Conservation (phyloP, 2,113 vertebrate species). For the Crypturellus undulatus region DNA sequence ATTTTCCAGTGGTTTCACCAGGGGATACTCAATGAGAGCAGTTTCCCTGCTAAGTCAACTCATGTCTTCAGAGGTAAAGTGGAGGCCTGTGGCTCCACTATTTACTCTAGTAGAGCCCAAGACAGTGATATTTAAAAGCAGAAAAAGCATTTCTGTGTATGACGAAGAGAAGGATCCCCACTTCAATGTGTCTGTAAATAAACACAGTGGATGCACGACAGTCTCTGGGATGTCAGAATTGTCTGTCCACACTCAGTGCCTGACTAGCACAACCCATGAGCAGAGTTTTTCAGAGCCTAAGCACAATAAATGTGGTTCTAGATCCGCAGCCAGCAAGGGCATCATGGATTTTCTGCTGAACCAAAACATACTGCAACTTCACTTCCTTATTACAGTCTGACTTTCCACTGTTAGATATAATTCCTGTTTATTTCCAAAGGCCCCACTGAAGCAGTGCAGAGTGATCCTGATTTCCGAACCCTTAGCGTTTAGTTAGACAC, state of each 20-base stretch:
- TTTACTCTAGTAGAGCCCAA: background rate
- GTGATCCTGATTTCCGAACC: rapidly evolving
- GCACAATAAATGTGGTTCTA: background rate
- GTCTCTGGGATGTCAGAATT: background rate
- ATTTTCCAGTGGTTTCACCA: rapidly evolving
- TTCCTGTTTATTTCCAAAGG: background rate
- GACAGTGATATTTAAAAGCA: rapidly evolving
- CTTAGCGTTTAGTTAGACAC: background rate
- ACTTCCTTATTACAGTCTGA: background rate
- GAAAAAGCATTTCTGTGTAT: background rate
- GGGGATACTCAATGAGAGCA: rapidly evolving
- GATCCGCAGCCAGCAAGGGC: background rate
- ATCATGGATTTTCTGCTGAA: background rate
- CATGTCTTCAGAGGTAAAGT: background rate
- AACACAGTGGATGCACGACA: background rate
- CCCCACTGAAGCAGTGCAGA: background rate
- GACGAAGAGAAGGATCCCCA: background rate
- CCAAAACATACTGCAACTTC: background rate
- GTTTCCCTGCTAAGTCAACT: background rate
- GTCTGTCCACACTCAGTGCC: background rate
- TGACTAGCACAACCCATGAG: background rate
- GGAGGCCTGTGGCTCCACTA: background rate
- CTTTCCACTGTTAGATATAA: background rate
- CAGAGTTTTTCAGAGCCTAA: background rate
- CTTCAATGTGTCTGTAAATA: background rate